Evolutionary conservation across 2,888 invertebrate genomes (phyloP).

Genomic region (Microctonus hyperodae): DNA sequence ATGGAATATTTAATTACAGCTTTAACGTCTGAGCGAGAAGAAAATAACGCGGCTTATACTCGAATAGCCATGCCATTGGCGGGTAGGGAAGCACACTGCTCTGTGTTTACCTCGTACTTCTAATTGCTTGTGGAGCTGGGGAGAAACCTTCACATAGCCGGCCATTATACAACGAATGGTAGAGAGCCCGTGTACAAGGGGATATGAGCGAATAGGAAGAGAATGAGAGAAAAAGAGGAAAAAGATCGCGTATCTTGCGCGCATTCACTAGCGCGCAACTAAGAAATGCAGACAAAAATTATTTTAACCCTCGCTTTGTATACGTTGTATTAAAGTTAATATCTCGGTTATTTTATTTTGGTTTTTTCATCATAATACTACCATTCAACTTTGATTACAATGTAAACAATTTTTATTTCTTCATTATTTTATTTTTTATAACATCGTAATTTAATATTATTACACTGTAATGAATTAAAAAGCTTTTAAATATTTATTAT

Average conservation of each 20-base stretch:
- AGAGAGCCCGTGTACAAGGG: neutral
- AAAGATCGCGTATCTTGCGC: constrained; percentile 27
- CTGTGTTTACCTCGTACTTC: constrained; percentile 62
- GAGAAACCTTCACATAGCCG: constrained; percentile 30
- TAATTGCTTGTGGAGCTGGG: constrained; percentile 55
- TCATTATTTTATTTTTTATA: neutral
- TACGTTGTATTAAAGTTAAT: neutral
- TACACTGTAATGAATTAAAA: neutral
- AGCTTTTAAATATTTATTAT: neutral
- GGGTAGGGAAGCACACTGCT: constrained; percentile 41
- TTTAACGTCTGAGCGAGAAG: constrained; percentile 49
- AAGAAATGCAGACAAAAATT: neutral
- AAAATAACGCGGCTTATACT: constrained; percentile 52
- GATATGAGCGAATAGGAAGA: neutral
- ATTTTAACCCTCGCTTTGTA: neutral
- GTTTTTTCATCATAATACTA: neutral
- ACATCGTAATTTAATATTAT: neutral
- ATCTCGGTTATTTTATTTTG: neutral
- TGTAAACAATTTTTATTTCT: no score
- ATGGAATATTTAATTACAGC: constrained; percentile 59
- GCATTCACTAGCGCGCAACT: neutral
- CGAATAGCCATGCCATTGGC: constrained; percentile 39
- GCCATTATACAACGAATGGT: constrained; percentile 33
- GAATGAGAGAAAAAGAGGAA: constrained; percentile 1
- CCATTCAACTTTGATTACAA: no score